Evolutionary conservation across 2,888 invertebrate genomes (phyloP).

Genomic region (Zele albiditarsus): DNA sequence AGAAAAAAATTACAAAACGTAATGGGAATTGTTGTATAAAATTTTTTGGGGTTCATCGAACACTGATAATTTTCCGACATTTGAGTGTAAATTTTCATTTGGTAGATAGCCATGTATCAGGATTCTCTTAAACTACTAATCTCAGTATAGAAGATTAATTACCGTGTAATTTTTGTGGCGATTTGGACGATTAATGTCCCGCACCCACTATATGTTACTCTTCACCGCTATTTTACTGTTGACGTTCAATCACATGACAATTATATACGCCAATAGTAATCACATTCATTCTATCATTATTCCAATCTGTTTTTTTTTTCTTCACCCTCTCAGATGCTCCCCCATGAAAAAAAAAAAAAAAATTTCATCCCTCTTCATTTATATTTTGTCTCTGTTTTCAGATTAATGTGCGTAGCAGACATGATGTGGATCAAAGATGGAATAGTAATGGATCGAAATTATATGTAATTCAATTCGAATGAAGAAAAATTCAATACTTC

Average conservation of each 20-base stretch:
- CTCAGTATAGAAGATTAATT: constrained; percentile 18
- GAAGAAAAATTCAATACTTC: background rate
- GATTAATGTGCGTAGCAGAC: background rate
- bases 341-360: background rate
- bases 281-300: background rate
- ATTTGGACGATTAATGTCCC: constrained; percentile 15
- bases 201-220: background rate
- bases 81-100: background rate
- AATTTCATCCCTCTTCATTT: constrained; percentile 2
- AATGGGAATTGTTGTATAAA: no score
- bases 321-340: background rate
- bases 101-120: background rate
- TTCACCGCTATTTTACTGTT: background rate
- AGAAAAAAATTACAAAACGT: no score
- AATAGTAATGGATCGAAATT: background rate
- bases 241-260: constrained; percentile 2
- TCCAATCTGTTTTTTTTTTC: background rate
- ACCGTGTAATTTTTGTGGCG: constrained; percentile 22
- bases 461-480: background rate
- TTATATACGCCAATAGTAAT: background rate
- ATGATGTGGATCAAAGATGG: background rate
- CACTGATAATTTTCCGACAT: background rate
- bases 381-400: constrained; percentile 2
- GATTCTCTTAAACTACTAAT: background rate
- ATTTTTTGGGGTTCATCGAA: no score